Conservation (phyloP, 1,140 invertebrate species). For the Frieseomelitta varia region DNA sequence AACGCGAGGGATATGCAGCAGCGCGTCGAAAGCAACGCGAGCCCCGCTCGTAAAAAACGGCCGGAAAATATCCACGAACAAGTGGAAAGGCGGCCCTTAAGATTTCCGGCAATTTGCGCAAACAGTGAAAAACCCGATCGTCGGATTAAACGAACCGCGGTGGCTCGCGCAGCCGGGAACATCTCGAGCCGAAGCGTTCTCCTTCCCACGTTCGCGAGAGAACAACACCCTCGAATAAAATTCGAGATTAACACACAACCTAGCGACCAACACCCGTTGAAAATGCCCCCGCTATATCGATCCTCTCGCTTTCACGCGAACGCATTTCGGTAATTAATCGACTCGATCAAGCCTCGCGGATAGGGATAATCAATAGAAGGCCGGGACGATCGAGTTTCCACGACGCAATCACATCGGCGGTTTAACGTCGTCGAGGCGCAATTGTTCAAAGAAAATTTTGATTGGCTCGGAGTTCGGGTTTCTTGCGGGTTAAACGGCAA, state of each 20-base stretch:
- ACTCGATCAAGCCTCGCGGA: not conserved
- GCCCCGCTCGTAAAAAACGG: constrained; percentile 69
- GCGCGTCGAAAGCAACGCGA: constrained; percentile 60
- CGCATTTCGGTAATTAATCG: constrained; percentile 20
- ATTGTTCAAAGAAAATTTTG: not conserved
- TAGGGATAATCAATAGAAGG: not conserved
- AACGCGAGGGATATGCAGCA: constrained; percentile 38
- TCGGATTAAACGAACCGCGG: constrained; percentile 35
- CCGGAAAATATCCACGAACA: constrained; percentile 66
- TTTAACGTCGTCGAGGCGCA: too few species aligned
- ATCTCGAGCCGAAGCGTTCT: not conserved
- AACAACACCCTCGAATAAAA: too few species aligned
- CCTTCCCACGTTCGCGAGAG: not conserved
- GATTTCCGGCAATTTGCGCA: constrained; percentile 45
- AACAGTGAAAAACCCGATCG: constrained; percentile 61
- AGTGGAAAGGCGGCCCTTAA: constrained; percentile 21
- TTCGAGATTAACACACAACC: too few species aligned
- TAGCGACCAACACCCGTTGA: not conserved
- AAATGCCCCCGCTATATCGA: not conserved
- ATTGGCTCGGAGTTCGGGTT: not conserved
- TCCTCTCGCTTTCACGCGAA: not conserved
- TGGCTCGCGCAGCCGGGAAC: not conserved
- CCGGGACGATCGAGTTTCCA: not conserved
- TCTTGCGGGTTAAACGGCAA: not conserved
- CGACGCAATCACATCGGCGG: not conserved